These are phyloP conservation scores for Aplysia californica DNA, from an alignment of 1,140 invertebrate species.

Conservation along the genomic window DNA sequence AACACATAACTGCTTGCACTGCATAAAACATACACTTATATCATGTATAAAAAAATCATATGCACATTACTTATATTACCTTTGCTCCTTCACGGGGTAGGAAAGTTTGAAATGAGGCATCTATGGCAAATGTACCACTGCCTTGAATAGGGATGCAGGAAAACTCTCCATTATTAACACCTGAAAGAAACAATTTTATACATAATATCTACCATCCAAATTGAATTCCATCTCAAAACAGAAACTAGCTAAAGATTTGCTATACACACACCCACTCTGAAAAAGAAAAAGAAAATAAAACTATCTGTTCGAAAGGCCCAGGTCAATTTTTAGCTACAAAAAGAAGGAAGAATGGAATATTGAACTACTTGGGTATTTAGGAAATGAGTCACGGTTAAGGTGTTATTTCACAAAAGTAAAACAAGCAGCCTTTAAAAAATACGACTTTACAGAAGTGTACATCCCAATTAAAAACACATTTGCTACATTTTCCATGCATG, in stretches of 20 bases:
- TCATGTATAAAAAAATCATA: neutral
- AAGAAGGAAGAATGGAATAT: neutral
- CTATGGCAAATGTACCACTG: conserved; percentile 70
- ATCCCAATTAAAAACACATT: neutral
- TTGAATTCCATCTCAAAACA: neutral
- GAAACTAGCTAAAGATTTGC: neutral
- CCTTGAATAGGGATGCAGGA: conserved; percentile 70
- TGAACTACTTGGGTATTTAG: neutral
- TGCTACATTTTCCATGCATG: too few relatives aligned
- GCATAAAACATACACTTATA: neutral
- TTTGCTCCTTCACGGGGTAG: conserved; percentile 55
- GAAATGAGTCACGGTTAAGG: neutral
- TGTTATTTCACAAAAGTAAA: neutral
- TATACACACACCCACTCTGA: neutral
- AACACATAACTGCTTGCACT: neutral
- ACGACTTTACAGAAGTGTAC: neutral
- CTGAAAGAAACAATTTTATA: conserved; percentile 37
- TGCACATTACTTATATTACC: conserved; percentile 49
- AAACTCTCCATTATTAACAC: conserved; percentile 59
- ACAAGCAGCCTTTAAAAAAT: neutral
- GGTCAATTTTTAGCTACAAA: neutral
- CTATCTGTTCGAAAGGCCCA: neutral
- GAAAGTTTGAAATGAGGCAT: conserved; percentile 68
- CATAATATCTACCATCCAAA: too few relatives aligned
- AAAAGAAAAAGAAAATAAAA: neutral